These are phyloP conservation scores for Clarias batrachus DNA, from an alignment of 2,113 vertebrate species.

Conservation along the genomic window DNA sequence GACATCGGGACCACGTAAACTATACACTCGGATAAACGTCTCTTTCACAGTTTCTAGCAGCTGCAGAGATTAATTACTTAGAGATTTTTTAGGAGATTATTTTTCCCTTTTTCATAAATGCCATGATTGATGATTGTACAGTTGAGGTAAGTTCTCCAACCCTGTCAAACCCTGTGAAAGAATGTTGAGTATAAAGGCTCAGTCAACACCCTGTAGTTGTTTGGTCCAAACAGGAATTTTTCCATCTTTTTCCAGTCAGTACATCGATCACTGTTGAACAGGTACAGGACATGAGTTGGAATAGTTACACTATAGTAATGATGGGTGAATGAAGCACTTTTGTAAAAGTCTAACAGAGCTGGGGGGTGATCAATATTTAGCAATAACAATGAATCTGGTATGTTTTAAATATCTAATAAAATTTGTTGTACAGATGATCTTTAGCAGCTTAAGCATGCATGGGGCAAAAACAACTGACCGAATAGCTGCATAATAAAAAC, in stretches of 20 bases:
- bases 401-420: background rate
- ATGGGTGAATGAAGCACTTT: background rate
- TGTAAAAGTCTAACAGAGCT: background rate
- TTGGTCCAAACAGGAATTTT: background rate
- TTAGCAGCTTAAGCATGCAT: background rate
- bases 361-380: background rate
- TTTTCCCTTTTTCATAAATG: constrained; percentile 38
- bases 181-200: background rate
- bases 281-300: background rate
- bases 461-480: too few species aligned
- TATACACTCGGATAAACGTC: constrained; percentile 1
- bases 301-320: background rate
- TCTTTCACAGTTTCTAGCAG: constrained; percentile 43
- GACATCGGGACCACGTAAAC: constrained; percentile 1
- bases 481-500: background rate
- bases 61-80: background rate
- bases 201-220: background rate
- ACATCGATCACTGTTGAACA: background rate
- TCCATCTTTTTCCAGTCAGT: background rate
- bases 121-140: background rate
- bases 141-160: constrained; percentile 2
- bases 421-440: background rate
- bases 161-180: background rate
- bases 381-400: background rate
- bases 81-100: constrained; percentile 8